Evolutionary conservation across 2,797 vertebrate genomes (phyloP).

Genomic region (Xyrichtys novacula): DNA sequence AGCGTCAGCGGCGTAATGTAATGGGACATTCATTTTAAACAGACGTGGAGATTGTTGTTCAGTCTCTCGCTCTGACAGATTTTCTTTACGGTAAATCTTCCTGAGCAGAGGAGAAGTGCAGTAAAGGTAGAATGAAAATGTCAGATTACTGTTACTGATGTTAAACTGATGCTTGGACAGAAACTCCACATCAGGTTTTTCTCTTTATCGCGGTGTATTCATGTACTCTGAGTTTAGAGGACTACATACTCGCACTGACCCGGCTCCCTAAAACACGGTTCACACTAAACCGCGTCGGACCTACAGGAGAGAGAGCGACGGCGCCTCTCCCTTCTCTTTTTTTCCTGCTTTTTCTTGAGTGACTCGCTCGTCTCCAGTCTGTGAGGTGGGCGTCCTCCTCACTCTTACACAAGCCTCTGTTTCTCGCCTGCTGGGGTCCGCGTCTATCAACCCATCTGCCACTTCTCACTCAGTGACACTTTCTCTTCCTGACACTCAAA

Average conservation of each 20-base stretch:
- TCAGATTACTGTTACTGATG: too few relatives aligned
- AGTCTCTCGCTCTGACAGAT: not conserved
- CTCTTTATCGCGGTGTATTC: too few relatives aligned
- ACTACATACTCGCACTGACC: too few relatives aligned
- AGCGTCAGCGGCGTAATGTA: not conserved
- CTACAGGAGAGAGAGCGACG: constrained; percentile 11
- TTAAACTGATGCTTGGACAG: not conserved
- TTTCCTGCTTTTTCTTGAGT: constrained; percentile 68
- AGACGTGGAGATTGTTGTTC: not conserved
- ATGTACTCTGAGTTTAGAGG: too few relatives aligned
- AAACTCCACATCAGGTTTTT: not conserved
- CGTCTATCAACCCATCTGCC: constrained; percentile 86
- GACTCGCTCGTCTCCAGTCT: constrained; percentile 74
- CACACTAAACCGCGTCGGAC: too few relatives aligned
- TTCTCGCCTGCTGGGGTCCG: constrained; percentile 76
- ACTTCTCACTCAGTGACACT: constrained; percentile 64
- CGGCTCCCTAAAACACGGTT: too few relatives aligned
- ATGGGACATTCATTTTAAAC: not conserved
- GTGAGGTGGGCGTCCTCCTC: constrained; percentile 81
- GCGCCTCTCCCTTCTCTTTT: constrained; percentile 16
- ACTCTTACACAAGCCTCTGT: constrained; percentile 77
- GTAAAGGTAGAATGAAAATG: too few relatives aligned
- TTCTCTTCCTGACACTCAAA: constrained; percentile 26
- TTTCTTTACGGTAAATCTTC: too few relatives aligned
- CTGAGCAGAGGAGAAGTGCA: too few relatives aligned